Conservation (phyloP, 2,113 vertebrate species). For the Corythornis cristatus region DNA sequence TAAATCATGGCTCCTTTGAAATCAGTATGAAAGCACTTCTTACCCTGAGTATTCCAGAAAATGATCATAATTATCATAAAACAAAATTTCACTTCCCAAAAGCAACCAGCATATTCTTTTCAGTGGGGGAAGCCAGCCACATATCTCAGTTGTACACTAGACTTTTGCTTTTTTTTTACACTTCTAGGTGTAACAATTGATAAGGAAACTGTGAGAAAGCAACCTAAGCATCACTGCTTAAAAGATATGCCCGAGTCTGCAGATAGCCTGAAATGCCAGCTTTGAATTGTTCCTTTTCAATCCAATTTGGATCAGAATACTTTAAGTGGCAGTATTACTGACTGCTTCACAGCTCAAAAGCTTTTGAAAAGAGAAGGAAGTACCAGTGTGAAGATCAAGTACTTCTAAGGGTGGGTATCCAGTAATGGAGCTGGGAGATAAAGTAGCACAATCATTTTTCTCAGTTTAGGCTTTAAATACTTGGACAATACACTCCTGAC, state of each 20-base stretch:
- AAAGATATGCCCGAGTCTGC: not conserved
- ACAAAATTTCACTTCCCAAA: not conserved
- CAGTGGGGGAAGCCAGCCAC: not conserved
- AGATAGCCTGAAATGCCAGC: not conserved
- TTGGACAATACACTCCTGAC: not conserved
- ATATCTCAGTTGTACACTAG: not conserved
- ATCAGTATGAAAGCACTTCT: constrained; percentile 42
- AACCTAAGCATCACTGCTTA: not conserved
- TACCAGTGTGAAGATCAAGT: not conserved
- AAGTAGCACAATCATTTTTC: not conserved
- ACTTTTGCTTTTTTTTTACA: not conserved
- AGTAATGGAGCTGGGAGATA: not conserved
- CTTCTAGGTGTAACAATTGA: not conserved
- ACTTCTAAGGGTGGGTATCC: not conserved
- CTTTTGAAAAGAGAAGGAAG: not conserved
- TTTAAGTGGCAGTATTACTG: not conserved
- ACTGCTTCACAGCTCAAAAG: not conserved
- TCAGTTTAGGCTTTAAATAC: not conserved
- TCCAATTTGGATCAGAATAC: not conserved
- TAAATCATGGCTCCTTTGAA: constrained; percentile 28
- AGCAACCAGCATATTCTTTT: not conserved
- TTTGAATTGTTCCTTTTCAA: not conserved
- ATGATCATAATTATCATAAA: not conserved
- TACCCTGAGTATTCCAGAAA: constrained; percentile 11
- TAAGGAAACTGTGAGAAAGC: not conserved